Evolutionary conservation across 2,888 invertebrate genomes (phyloP).

Genomic region (Seira musarum): DNA sequence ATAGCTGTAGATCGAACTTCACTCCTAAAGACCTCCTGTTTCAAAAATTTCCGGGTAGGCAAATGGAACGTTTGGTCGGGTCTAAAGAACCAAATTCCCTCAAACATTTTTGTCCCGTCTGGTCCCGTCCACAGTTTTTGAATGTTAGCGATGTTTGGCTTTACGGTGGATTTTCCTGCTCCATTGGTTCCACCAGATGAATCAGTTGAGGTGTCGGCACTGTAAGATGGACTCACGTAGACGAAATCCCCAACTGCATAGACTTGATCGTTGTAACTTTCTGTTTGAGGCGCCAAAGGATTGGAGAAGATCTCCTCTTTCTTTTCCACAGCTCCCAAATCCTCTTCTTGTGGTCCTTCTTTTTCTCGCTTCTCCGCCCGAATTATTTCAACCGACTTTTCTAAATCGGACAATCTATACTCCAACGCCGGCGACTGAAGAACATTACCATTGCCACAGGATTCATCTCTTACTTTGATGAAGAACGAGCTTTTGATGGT

Average conservation of each 20-base stretch:
- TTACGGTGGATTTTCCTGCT: conserved; percentile 73
- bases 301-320: conserved; percentile 66
- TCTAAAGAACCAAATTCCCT: conserved; percentile 91
- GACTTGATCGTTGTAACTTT: conserved; percentile 83
- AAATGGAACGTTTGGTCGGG: conserved; percentile 98
- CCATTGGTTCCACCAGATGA: conserved; percentile 26
- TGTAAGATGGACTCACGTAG: conserved; percentile 77
- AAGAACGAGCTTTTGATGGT: conserved; percentile 86
- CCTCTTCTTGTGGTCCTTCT: conserved; percentile 86
- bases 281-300: conserved; percentile 63
- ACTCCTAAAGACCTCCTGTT: conserved; percentile 95
- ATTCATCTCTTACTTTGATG: conserved; percentile 74
- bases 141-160: conserved; percentile 87
- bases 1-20: conserved; percentile 89
- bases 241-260: conserved; percentile 93
- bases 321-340: conserved; percentile 66
- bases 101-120: conserved; percentile 88
- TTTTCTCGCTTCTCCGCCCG: conserved; percentile 84
- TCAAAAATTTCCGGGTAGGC: conserved; percentile 94
- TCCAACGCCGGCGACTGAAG: conserved; percentile 90
- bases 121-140: conserved; percentile 91
- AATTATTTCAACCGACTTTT: conserved; percentile 82
- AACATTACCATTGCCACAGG: conserved; percentile 85
- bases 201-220: conserved; percentile 33
- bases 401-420: conserved; percentile 84